phyloP scores from a whole-genome alignment of 2,888 invertebrate genomes.

The Drosophila pegasa region DNA sequence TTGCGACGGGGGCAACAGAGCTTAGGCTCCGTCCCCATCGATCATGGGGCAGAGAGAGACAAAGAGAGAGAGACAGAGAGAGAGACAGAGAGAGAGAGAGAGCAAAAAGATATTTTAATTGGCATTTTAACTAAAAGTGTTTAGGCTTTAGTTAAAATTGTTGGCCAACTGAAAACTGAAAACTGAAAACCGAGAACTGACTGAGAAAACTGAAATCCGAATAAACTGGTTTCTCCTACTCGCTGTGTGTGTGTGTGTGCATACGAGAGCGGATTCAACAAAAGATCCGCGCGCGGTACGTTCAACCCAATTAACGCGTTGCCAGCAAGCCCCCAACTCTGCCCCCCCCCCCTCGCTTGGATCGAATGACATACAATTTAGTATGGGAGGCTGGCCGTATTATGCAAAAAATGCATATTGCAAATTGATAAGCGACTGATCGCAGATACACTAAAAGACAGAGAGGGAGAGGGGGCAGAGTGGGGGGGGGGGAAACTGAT shows the following conservation, averaged over 20 bases:
- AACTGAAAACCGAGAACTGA: slow-evolving; percentile 32
- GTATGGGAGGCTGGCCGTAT: slow-evolving; percentile 54
- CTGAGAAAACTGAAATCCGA: slow-evolving; percentile 30
- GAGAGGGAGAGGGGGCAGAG: not conserved
- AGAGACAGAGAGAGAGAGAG: not conserved
- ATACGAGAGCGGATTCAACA: slow-evolving; percentile 44
- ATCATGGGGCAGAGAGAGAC: slow-evolving; percentile 17
- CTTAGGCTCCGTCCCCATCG: slow-evolving; percentile 29
- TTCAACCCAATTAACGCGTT: slow-evolving; percentile 83
- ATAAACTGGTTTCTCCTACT: slow-evolving; percentile 56
- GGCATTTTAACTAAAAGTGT: slow-evolving; percentile 85
- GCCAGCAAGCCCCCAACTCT: slow-evolving; percentile 25
- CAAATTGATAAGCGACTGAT: slow-evolving; percentile 72
- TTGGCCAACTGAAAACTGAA: slow-evolving; percentile 44
- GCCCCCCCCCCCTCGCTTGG: not conserved
- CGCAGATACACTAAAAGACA: slow-evolving; percentile 26
- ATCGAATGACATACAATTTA: slow-evolving; percentile 58
- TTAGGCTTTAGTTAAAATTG: slow-evolving; percentile 84
- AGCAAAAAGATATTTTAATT: slow-evolving; percentile 81
- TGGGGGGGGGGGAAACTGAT: not conserved
- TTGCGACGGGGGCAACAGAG: slow-evolving; percentile 49
- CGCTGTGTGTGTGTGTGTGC: not conserved
- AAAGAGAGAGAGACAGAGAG: slow-evolving; percentile 16
- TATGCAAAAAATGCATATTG: slow-evolving; percentile 78
- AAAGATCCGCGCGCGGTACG: slow-evolving; percentile 71